A percentile compares a stretch with the other conserved stretches of the same genome.
Conservation (phyloP, 2,888 invertebrate species). For the Shargacucullia verbasci region DNA sequence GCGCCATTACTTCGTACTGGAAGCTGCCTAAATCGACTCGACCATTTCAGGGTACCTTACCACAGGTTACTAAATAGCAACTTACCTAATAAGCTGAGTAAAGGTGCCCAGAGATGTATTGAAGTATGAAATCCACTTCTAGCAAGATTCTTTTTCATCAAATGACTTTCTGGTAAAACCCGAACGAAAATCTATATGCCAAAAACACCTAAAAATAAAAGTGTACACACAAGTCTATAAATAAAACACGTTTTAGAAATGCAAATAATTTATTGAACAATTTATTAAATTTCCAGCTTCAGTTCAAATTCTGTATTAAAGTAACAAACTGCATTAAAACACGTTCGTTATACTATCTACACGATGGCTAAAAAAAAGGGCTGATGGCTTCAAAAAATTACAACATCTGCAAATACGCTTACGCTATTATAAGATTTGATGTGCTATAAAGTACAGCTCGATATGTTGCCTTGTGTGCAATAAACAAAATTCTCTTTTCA, state of each 20-base stretch:
- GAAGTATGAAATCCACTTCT: no score
- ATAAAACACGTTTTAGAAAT: constrained; percentile 43
- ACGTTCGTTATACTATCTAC: constrained; percentile 18
- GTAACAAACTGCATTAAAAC: constrained; percentile 44
- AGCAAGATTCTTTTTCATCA: no score
- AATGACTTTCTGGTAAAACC: no score
- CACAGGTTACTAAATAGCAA: no score
- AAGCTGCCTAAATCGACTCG: no score
- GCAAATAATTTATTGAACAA: constrained; percentile 58
- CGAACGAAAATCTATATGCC: no score
- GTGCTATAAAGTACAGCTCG: constrained; percentile 32
- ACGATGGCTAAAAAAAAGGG: no score
- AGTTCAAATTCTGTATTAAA: constrained; percentile 32
- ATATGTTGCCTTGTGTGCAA: constrained; percentile 31
- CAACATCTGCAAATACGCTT: constrained; percentile 40
- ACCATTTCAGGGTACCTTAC: no score
- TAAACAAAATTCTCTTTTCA: constrained; percentile 42
- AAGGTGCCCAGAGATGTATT: no score
- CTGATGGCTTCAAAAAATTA: no score
- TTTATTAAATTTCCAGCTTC: constrained; percentile 38
- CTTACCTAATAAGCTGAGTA: no score
- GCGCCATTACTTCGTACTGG: no score
- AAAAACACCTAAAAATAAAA: background rate
- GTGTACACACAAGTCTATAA: constrained; percentile 2
- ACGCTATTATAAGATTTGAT: constrained; percentile 40